Conservation (phyloP, 2,113 vertebrate genomes). For the Oryzias curvinotus region DNA sequence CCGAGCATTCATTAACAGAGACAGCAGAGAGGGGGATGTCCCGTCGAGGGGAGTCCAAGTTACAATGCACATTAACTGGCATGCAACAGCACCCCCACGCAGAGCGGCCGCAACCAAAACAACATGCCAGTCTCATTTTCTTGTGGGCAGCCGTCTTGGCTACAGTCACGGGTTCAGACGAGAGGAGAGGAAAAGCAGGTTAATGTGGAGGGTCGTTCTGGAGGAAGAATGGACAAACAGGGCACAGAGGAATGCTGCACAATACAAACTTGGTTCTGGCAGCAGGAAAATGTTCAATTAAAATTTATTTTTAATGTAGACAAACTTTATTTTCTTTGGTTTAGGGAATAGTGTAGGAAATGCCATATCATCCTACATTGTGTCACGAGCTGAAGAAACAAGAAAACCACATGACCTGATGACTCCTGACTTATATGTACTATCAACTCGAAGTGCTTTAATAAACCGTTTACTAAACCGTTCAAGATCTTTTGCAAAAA, state of each 20-base stretch:
- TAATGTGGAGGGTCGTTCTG: conserved; percentile 85
- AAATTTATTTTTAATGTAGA: neutral
- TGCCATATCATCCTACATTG: neutral
- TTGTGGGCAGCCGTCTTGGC: conserved; percentile 94
- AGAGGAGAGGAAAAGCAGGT: conserved; percentile 91
- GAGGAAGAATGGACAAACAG: conserved; percentile 58
- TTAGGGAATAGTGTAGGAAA: conserved; percentile 9
- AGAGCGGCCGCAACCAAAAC: conserved; percentile 95
- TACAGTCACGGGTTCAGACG: conserved; percentile 87
- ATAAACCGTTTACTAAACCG: too few relatives aligned
- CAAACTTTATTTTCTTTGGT: neutral
- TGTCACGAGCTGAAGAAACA: neutral
- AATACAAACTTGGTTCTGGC: conserved; percentile 10
- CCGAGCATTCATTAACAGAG: conserved; percentile 97
- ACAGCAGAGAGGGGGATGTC: conserved; percentile 95
- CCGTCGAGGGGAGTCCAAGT: conserved; percentile 89
- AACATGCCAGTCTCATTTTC: conserved; percentile 97
- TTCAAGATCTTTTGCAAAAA: too few relatives aligned
- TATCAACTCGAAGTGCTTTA: too few relatives aligned
- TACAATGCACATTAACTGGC: conserved; percentile 93
- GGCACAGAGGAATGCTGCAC: conserved; percentile 50
- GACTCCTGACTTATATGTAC: too few relatives aligned
- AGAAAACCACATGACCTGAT: neutral
- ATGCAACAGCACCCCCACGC: conserved; percentile 94
- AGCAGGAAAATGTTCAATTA: neutral